A percentile compares a stretch with the other conserved stretches of the same genome.
Conservation (phyloP, 2,113 vertebrate species). For the Aplodontia rufa region DNA sequence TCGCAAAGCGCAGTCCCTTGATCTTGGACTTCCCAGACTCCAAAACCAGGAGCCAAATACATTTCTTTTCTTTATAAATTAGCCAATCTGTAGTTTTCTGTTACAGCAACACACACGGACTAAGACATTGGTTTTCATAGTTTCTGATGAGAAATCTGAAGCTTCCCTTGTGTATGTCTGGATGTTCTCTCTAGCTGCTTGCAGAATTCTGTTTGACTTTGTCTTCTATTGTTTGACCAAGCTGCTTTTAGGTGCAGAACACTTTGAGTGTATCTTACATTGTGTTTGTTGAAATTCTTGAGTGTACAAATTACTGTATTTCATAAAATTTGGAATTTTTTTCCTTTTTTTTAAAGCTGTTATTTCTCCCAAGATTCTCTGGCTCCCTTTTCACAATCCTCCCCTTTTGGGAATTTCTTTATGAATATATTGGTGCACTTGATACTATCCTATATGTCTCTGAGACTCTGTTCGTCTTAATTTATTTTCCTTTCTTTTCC, state of each 20-base stretch:
- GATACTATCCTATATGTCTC: background rate
- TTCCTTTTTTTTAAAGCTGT: too few species aligned
- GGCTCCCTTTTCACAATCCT: background rate
- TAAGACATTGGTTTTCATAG: background rate
- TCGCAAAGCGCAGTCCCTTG: background rate
- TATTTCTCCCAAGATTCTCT: background rate
- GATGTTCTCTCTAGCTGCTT: background rate
- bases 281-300: background rate
- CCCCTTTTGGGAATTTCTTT: background rate
- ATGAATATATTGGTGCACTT: too few species aligned
- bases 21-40: too few species aligned
- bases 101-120: background rate
- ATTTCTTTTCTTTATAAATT: background rate
- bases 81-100: background rate
- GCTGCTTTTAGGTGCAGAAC: background rate
- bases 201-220: background rate
- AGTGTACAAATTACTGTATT: background rate
- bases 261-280: background rate
- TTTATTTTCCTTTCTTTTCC: background rate
- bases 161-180: background rate
- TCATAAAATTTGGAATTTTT: background rate
- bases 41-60: too few species aligned
- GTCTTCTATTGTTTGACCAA: background rate
- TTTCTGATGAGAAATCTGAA: background rate
- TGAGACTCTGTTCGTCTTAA: background rate